These are phyloP conservation scores for Diadophis punctatus DNA, from an alignment of 2,113 vertebrate species.

Conservation along the genomic window DNA sequence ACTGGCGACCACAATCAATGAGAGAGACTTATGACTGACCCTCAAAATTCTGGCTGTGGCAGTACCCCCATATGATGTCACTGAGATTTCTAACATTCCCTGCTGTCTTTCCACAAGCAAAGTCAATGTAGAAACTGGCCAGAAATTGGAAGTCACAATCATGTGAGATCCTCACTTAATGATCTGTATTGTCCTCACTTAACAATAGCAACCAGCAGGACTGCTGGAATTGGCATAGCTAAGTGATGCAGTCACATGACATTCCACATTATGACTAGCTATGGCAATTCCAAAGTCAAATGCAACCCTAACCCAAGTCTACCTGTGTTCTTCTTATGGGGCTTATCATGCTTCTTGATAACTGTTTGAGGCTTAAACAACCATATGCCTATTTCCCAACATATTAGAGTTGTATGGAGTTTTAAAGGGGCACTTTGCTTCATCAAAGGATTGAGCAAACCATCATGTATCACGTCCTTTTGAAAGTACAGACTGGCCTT, in stretches of 20 bases:
- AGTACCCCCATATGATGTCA: neutral
- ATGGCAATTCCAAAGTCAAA: neutral
- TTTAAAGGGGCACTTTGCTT: neutral
- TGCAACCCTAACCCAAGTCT: neutral
- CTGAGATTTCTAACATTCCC: neutral
- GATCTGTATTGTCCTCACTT: neutral
- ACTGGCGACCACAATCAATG: neutral
- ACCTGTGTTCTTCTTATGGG: neutral
- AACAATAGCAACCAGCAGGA: neutral
- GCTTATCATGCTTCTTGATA: neutral
- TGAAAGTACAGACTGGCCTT: neutral
- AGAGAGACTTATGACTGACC: neutral
- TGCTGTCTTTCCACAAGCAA: neutral
- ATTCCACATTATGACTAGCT: neutral
- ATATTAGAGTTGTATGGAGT: neutral
- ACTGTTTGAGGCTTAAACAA: neutral
- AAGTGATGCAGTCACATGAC: neutral
- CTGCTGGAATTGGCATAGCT: neutral
- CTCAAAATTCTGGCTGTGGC: neutral
- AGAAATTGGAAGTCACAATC: neutral
- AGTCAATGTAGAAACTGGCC: neutral
- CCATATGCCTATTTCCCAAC: neutral
- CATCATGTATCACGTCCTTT: neutral
- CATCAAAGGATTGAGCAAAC: neutral
- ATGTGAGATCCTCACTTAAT: neutral